A percentile compares a stretch with the other conserved stretches of the same genome.
Conservation (phyloP, 2,797 vertebrate genomes). For the Geotrypetes seraphini region DNA sequence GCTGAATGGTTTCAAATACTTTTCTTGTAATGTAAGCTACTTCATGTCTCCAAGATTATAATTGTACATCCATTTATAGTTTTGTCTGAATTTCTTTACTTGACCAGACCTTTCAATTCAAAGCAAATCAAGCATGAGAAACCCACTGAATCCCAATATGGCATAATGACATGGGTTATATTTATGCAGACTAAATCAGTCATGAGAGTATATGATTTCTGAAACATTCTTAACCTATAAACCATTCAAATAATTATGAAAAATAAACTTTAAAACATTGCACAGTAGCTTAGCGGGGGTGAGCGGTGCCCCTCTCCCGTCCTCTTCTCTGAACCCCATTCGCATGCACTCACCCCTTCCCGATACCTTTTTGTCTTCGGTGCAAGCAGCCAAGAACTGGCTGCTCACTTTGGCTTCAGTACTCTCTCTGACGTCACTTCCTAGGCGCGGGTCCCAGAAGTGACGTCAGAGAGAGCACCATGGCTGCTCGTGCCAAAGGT, state of each 20-base stretch:
- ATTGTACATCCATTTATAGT: conserved; percentile 1
- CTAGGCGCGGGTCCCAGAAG: no score
- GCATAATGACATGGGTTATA: not conserved
- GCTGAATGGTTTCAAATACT: conserved; percentile 1
- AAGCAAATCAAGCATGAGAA: not conserved
- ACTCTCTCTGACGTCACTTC: no score
- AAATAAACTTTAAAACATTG: not conserved
- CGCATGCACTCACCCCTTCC: no score
- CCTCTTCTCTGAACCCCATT: no score
- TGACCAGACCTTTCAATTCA: not conserved
- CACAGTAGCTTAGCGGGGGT: no score
- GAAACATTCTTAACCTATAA: not conserved
- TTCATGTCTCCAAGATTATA: conserved; percentile 1
- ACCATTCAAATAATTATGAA: not conserved
- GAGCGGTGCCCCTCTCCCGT: no score
- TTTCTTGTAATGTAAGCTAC: conserved; percentile 2
- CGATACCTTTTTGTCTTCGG: no score
- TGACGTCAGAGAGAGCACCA: no score
- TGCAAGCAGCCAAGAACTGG: no score
- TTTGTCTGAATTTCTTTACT: conserved; percentile 2
- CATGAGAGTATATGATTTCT: not conserved
- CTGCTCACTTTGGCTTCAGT: no score
- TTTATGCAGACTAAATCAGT: not conserved
- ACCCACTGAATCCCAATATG: not conserved
- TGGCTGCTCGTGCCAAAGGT: no score